Base-by-base conservation (phyloP, 1,140 invertebrate species). In the Argopecten irradians region DNA sequence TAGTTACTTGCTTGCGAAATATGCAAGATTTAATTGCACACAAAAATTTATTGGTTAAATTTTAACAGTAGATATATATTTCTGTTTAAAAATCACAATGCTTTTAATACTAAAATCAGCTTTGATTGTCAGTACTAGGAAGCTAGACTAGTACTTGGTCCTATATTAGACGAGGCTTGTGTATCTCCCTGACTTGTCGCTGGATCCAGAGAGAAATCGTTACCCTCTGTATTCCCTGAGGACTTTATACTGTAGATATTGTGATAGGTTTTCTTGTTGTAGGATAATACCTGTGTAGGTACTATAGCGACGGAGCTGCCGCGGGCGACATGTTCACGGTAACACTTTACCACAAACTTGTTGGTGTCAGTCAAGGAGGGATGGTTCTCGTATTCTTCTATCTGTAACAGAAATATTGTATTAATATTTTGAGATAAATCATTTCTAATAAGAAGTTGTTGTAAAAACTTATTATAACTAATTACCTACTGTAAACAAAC, bases 361-460 rank as follows among this genome's bases (percentile, higher is more conserved):
- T 98, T 98, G 35, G 97, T 97, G 87, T 97, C 96, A 91, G 97
- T 97, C 11, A 98, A 97, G 91, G 97, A 95, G 8, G 97, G 97
- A 96, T 98, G 97, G 35, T 96, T 94, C 22, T 97, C 92, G 93
- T 97, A 98, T 91, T 98, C 97, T 41, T 97, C 96, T 36, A 98
- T 88, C 96, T 97, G 91, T n/a, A 95, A 95, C 87, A 92, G 91
- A 91, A 88, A 94, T 71, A 92, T 89, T 88, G 87, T n/a, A n/a
- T n/a, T n/a, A n/a, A n/a, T n/a, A n/a, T n/a, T n/a, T n/a, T n/a
- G n/a, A n/a, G n/a, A n/a, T n/a, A n/a, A n/a, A n/a, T n/a, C n/a
- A n/a, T n/a, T n/a, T n/a, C n/a, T n/a, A n/a, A n/a, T n/a, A n/a
- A n/a, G n/a, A n/a, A n/a, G n/a, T n/a, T n/a, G n/a, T n/a, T n/a